Evolutionary conservation across 2,113 vertebrate genomes (phyloP), one percentile per base, ranked within the genome.

Genomic region (Anseranas semipalmata): DNA sequence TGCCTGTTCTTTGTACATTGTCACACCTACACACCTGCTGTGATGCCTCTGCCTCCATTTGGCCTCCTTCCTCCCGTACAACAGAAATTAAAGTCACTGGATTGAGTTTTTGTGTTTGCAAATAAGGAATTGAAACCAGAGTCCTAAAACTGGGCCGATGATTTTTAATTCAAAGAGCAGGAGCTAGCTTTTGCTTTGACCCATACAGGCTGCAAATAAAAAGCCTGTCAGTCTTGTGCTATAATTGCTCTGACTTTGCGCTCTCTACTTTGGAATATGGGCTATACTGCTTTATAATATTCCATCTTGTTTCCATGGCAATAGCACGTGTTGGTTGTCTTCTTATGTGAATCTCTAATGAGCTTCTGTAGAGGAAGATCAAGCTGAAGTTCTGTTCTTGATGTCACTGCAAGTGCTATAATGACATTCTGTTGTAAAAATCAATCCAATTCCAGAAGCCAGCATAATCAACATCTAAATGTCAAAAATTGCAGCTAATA

Each of bases 241-340:
- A 46, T 89, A 94, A 94, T 70, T 85, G 70, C 30, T 92, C 66
- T 72, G 79, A 65, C 71, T 91, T 94, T 94, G 84, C 92, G 74
- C 63, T 93, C 90, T 92, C 32, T 89, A 3, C 89, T 96, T 95
- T 93, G 91, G 84, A 95, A 79, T 92, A 80, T 66, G 63, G 84
- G 55, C 77, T 92, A 78, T 89, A 87, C 63, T 62, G 73, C 94
- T 96, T 93, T 79, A 48, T 93, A 91, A 95, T 87, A 91, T 96
- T 79, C 92, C 33, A 43, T 95, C 89, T 89, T 76, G 95, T 97
- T 96, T 94, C 96, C 94, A 97, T 95, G 91, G 96, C 74, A 95
- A 96, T 95, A 85, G 89, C 96, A 96, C 81, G 67, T 96, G 94
- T 96, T 93, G 41, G 62, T 95, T 93, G 83, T 92, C 83, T 87